These are phyloP conservation scores for Metellina segmentata DNA, from an alignment of 2,888 invertebrate species.

Conservation along the genomic window DNA sequence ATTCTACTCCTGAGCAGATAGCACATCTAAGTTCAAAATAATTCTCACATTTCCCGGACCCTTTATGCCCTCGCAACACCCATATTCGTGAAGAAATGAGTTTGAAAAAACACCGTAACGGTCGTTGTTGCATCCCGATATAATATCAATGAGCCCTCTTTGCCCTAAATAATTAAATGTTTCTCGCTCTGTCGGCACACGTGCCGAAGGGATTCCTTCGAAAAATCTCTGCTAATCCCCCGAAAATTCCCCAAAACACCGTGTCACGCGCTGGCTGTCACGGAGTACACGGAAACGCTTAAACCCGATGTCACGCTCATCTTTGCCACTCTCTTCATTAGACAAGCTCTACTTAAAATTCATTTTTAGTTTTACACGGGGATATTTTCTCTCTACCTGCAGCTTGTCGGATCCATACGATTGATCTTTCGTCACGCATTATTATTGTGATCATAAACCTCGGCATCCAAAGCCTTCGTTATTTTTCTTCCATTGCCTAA, in stretches of 20 bases:
- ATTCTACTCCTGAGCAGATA: too few species aligned
- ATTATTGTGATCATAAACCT: conserved; percentile 5
- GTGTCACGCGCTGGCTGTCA: conserved; percentile 59
- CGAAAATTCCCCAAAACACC: conserved; percentile 34
- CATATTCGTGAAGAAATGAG: too few species aligned
- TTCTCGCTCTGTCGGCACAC: neutral
- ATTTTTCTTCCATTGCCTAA: neutral
- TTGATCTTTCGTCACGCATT: conserved; percentile 41
- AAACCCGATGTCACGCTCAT: conserved; percentile 64
- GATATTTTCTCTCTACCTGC: conserved; percentile 7
- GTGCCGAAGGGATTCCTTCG: neutral
- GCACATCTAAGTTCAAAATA: too few species aligned
- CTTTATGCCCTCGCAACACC: too few species aligned
- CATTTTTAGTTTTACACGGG: conserved; percentile 53
- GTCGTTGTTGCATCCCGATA: too few species aligned
- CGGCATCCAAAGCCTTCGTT: neutral
- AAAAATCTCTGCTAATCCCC: conserved; percentile 35
- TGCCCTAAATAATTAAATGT: neutral
- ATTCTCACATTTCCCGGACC: too few species aligned
- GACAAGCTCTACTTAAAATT: conserved; percentile 73
- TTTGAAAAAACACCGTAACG: too few species aligned
- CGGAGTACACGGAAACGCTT: conserved; percentile 65
- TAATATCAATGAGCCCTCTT: too few species aligned
- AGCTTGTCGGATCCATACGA: conserved; percentile 14
- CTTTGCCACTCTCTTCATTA: conserved; percentile 37